These are phyloP conservation scores for Eupithecia centaureata DNA, from an alignment of 2,888 invertebrate genomes.

Conservation along the genomic window DNA sequence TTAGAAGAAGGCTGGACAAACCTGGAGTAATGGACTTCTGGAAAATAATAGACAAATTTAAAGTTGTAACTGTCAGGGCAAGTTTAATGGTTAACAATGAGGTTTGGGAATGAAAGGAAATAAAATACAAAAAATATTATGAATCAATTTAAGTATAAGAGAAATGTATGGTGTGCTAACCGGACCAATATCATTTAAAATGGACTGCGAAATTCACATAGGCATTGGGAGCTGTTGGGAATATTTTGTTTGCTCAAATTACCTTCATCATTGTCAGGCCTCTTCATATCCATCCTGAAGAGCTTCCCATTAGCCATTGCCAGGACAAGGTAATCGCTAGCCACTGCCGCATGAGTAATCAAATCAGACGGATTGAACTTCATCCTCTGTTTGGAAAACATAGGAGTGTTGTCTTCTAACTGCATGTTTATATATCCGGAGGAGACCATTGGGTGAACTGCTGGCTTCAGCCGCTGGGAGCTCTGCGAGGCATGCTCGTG, in stretches of 20 bases:
- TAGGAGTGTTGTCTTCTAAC: slow-evolving; percentile 90
- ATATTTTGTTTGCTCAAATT: background rate
- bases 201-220: no score
- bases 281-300: slow-evolving; percentile 91
- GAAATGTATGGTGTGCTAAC: no score
- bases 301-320: slow-evolving; percentile 93
- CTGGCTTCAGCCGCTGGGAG: slow-evolving; percentile 66
- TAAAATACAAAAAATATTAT: no score
- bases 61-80: background rate
- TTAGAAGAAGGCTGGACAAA: slow-evolving; percentile 84
- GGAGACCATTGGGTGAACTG: slow-evolving; percentile 74
- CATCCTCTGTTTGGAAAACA: slow-evolving; percentile 93
- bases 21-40: slow-evolving; percentile 90
- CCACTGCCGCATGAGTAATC: slow-evolving; percentile 91
- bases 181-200: no score
- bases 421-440: slow-evolving; percentile 83
- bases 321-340: slow-evolving; percentile 92
- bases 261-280: slow-evolving; percentile 92
- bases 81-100: no score
- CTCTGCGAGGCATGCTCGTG: slow-evolving; percentile 90
- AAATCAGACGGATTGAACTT: slow-evolving; percentile 90
- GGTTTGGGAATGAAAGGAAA: no score
- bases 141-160: no score
- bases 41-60: slow-evolving; percentile 49
- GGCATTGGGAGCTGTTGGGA: no score